Evolutionary conservation across 2,888 invertebrate species (phyloP), one percentile per base, ranked within the genome.

Genomic region (Lasioglossum lativentre): DNA sequence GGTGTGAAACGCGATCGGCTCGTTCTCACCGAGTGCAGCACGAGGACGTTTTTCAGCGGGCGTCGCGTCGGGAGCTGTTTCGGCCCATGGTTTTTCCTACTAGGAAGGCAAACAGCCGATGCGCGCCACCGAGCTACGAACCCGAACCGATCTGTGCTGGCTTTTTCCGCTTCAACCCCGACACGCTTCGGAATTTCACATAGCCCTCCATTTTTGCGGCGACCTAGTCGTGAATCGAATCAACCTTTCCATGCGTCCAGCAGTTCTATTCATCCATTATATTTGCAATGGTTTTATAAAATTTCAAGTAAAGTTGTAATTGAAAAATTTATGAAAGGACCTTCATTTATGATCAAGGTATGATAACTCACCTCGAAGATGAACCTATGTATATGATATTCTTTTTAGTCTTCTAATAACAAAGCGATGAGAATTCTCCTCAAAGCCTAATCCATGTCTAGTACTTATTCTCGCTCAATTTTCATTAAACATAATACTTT

Each of bases 1-100:
- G 59, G 59, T 27, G 59, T 14, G 59, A 59, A 59, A 59, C 59
- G 59, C 59, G 59, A 59, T 59, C 59, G 59, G 59, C 59, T 59
- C 59, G 59, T 27, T 14, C 59, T n/a, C 27, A 5, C 59, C 14
- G 27, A 27, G 27, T 14, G 14, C 27, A 27, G 14, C 14, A 12
- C 59, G 59, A 59, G 27, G 27, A 59, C n/a, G 59, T 12, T 59
- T 59, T 59, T 59, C 27, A 14, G 0, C 59, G 59, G 59, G n/a
- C 27, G n/a, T 27, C 59, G n/a, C 27, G n/a, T 27, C 59, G 59
- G 59, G 14, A 59, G 27, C 59, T 27, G 59, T 59, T 59, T 59
- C 59, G 27, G 27, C 16, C 27, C 59, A 27, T 27, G 27, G 27
- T 27, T 59, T 59, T 59, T 59, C 27, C 59, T 27, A n/a, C 59